These are phyloP conservation scores for Polyommatus iphigenia DNA, from an alignment of 2,888 invertebrate genomes.

Conservation along the genomic window DNA sequence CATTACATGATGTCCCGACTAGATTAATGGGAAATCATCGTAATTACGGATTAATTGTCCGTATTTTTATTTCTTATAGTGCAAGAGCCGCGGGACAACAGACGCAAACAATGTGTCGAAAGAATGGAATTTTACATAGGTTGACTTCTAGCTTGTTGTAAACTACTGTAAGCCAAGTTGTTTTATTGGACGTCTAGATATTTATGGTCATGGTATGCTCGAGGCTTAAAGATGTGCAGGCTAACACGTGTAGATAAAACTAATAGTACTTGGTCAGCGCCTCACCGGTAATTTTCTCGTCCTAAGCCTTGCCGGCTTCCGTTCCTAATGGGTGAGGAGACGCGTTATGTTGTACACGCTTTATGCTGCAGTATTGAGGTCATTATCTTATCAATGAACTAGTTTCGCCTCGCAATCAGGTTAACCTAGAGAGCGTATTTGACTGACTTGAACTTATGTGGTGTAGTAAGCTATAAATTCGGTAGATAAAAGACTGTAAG, in stretches of 20 bases:
- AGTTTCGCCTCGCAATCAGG: slow-evolving; percentile 6
- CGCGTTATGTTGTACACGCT: neutral
- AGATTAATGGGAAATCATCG: neutral
- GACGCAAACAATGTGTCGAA: neutral
- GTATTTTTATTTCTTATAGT: neutral
- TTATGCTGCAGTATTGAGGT: neutral
- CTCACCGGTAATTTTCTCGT: neutral
- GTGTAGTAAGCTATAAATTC: neutral
- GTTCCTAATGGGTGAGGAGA: neutral
- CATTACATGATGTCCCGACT: neutral
- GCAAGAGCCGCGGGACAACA: neutral
- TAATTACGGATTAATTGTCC: slow-evolving; percentile 2
- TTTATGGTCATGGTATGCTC: neutral
- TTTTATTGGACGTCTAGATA: neutral
- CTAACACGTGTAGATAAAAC: neutral
- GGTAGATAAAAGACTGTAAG: neutral
- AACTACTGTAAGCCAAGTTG: neutral
- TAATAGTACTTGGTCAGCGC: neutral
- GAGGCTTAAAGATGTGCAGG: neutral
- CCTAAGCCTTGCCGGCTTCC: slow-evolving; percentile 17
- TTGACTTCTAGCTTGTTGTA: neutral
- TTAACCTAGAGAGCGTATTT: neutral
- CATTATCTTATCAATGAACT: slow-evolving; percentile 20
- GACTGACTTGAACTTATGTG: slow-evolving; percentile 11
- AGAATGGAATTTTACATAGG: neutral